Evolutionary conservation across 2,797 vertebrate genomes (phyloP).

Genomic region (Emydoidea blandingii): DNA sequence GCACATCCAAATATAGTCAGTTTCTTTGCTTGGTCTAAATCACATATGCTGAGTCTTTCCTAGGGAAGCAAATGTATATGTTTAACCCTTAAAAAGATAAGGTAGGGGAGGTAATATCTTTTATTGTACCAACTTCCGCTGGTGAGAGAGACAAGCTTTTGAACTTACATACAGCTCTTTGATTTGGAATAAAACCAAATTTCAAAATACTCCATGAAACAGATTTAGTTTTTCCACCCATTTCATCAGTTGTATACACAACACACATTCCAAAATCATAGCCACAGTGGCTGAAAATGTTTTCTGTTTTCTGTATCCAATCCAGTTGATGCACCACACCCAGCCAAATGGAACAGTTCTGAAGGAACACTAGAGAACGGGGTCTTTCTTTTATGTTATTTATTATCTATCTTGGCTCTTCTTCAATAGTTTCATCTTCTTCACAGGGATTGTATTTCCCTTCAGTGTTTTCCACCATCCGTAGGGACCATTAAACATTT

Average conservation of each 20-base stretch:
- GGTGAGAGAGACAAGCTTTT: neutral
- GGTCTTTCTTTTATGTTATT: slow-evolving; percentile 72
- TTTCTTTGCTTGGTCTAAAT: slow-evolving; percentile 18
- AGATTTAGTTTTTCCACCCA: neutral
- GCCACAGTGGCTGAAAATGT: neutral
- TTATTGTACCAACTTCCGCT: neutral
- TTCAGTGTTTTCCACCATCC: slow-evolving; percentile 59
- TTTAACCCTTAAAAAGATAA: neutral
- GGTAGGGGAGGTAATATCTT: neutral
- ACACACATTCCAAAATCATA: neutral
- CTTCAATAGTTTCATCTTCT: slow-evolving; percentile 75
- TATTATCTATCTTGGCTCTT: slow-evolving; percentile 71
- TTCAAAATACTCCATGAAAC: neutral
- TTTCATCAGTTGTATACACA: rapidly evolving
- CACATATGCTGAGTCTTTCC: neutral
- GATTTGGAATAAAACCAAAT: neutral
- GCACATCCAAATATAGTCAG: neutral
- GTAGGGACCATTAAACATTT: slow-evolving; percentile 72
- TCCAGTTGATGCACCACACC: neutral
- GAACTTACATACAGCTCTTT: neutral
- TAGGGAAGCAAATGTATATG: slow-evolving; percentile 1
- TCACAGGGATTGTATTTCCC: slow-evolving; percentile 67
- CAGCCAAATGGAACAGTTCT: slow-evolving; percentile 57
- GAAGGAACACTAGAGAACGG: slow-evolving; percentile 48
- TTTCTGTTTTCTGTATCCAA: slow-evolving; percentile 12